These are phyloP conservation scores for Drosophila asahinai DNA, from an alignment of 1,140 invertebrate species.

Conservation along the genomic window DNA sequence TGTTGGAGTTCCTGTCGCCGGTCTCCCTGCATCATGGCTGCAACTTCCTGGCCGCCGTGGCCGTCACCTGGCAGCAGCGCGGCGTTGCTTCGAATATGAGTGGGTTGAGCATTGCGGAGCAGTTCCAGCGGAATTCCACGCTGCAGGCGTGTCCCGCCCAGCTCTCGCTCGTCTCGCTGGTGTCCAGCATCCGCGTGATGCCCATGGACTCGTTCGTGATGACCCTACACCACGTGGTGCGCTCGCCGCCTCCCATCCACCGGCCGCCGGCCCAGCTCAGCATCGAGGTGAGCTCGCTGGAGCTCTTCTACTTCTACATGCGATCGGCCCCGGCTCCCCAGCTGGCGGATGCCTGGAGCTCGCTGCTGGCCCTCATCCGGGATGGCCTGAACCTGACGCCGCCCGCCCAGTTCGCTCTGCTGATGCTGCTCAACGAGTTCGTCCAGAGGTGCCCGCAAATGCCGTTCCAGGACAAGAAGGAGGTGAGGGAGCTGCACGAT, in stretches of 20 bases:
- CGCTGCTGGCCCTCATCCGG: constrained; percentile 91
- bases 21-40: constrained; percentile 94
- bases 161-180: constrained; percentile 91
- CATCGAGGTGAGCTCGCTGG: constrained; percentile 88
- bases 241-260: constrained; percentile 90
- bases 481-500: constrained; percentile 93
- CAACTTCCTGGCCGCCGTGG: constrained; percentile 93
- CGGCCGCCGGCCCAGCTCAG: constrained; percentile 88
- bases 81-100: constrained; percentile 64
- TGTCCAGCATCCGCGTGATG: constrained; percentile 93
- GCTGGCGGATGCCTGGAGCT: constrained; percentile 92
- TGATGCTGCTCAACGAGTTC: constrained; percentile 94
- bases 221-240: constrained; percentile 93
- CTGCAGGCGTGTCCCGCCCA: constrained; percentile 90
- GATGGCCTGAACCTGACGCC: constrained; percentile 91
- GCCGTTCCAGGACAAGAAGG: constrained; percentile 88
- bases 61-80: constrained; percentile 95
- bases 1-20: constrained; percentile 94
- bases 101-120: constrained; percentile 80
- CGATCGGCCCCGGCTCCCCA: constrained; percentile 89
- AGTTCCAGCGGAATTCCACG: constrained; percentile 77
- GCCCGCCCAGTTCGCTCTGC: constrained; percentile 92
- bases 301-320: constrained; percentile 90
- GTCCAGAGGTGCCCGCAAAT: constrained; percentile 91
- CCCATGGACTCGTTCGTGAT: constrained; percentile 95